Conservation (phyloP, 2,113 vertebrate genomes). For the Cheirogaleus medius region DNA sequence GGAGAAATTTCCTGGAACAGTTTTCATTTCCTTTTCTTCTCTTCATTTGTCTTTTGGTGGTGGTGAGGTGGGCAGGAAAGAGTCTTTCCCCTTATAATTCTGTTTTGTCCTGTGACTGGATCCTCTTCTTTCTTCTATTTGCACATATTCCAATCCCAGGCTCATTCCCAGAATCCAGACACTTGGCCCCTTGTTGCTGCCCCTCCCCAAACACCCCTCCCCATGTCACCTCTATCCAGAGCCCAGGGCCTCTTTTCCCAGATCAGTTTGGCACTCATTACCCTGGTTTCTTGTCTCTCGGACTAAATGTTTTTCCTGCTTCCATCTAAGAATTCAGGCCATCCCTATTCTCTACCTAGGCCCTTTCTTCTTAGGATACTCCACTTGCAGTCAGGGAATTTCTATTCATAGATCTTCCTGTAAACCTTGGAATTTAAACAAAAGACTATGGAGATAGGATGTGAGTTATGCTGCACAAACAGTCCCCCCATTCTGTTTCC, state of each 20-base stretch:
- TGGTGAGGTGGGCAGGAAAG: neutral
- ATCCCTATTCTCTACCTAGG: neutral
- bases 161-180: neutral
- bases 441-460: neutral
- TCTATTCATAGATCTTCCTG: neutral
- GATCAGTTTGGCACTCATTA: neutral
- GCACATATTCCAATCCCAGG: neutral
- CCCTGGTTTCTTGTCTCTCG: neutral
- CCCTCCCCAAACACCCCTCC: neutral
- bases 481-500: neutral
- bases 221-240: neutral
- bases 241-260: neutral
- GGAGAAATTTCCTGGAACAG: neutral
- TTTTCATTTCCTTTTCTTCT: neutral
- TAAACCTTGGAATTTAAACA: conserved; percentile 14
- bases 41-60: neutral
- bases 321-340: neutral
- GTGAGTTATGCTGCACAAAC: neutral
- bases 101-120: neutral
- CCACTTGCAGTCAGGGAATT: neutral
- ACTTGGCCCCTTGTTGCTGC: neutral
- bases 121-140: neutral
- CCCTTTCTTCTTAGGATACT: neutral
- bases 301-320: conserved; percentile 1
- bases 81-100: neutral